Evolutionary conservation across 2,888 invertebrate genomes (phyloP), one percentile per base, ranked within the genome.

Genomic region (Napeogenes sylphis): DNA sequence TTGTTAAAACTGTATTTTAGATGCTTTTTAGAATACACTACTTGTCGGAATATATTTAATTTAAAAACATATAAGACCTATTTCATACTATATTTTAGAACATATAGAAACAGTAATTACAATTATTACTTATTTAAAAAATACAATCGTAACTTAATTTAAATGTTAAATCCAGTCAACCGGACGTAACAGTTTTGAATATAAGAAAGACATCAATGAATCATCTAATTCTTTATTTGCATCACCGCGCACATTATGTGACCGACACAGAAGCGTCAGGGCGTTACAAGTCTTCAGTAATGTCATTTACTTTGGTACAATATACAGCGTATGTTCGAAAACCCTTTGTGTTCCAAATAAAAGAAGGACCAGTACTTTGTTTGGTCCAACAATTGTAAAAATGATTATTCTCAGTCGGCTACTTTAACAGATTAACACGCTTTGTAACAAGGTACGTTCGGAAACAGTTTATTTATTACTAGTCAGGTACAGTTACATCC

Each of bases 351-450:
- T 62, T 68, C 67, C 72, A 71, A 70, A 85, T 85, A 85, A 86
- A 78, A 72, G 73, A 65, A 62, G 55, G 73, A 10, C 79, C 78
- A 73, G 78, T 70, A 81, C 75, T 83, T 83, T 85, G 86, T 85
- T 83, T 81, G 81, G 71, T 76, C 75, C 72, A 68, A 78, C 80
- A 80, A 83, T 85, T 85, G 85, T 80, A 75, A 76, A 79, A 78
- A 80, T 80, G 77, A 79, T 80, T 76, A 74, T 73, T 71, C 69
- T 69, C 76, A 71, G 82, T 85, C 90, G 90, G 90, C 87, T 87
- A 89, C 90, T 88, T 89, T 89, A 83, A 79, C 84, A 81, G 90
- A 89, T 89, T 87, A 89, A 73, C 71, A 75, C 78, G 74, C 80
- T 87, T 66, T 86, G 85, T 86, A 71, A 67, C 47, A 63, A 68